Evolutionary conservation across 2,888 invertebrate species (phyloP), one percentile per base, ranked within the genome.

Genomic region (Carcina quercana): DNA sequence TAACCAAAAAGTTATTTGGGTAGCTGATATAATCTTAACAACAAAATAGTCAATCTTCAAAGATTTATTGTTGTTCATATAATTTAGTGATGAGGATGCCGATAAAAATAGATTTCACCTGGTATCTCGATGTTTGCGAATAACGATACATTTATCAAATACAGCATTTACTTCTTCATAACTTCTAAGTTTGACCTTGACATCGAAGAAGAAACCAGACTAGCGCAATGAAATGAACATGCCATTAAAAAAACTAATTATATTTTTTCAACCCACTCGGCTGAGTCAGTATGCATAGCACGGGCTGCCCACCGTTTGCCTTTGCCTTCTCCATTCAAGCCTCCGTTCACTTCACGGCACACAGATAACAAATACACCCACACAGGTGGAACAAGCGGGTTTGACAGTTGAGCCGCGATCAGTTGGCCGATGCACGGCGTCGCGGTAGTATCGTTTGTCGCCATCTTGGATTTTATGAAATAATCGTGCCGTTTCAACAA

Each of bases 391-490:
- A 32, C 44, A 58, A 74, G 73, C 79, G 65, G 70, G 80, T 80
- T 82, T 80, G 79, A 76, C 79, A 74, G 74, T 73, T 74, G 58
- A 54, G 52, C 56, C 41, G 42, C 42, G 36, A 55, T 76, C 79
- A 82, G 82, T 83, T 71, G 71, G 76, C 72, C 80, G 78, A 70
- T 67, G 74, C 59, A 61, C 76, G 78, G 79, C 79, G 74, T 64
- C 70, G 78, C 75, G 76, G 75, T 49, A 65, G 56, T 59, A 61
- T 55, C 69, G 67, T 45, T 56, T 45, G 61, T 54, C 69, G 74
- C 72, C 69, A 75, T 75, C 34, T 75, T 70, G 64, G 51, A 59
- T 60, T 64, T 53, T 20, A 30, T 50, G 59, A 47, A 56, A 60
- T 64, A 54, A 58, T 45, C 72, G 70, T 61, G 52, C 61, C 64